Base-by-base conservation (phyloP, 2,797 vertebrate genomes). In the Microtus agrestis region DNA sequence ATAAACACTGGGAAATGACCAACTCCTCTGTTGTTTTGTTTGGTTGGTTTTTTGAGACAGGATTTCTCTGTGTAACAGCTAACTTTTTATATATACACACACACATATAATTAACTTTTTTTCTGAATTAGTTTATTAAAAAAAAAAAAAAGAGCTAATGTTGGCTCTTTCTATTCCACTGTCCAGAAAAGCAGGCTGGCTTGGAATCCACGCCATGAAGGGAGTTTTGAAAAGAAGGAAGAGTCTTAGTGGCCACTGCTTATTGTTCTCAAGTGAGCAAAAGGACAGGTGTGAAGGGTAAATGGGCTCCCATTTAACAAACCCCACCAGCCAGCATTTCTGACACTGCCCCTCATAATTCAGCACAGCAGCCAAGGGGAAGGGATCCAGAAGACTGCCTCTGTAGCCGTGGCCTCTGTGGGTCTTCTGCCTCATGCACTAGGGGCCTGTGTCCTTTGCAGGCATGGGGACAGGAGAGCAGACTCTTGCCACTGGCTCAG, bases 81-180 rank as follows among this genome's bases (percentile, higher is more conserved):
- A 37, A 73, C n/a, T 69, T 67, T 8, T n/a, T 69, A 19, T 8
- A 59, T 69, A 19, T 2, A 56, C 19, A 59, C 56, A 59, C 56
- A 59, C 56, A 59, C 56, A 59, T 2, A 59, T 78, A 94, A 86
- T 88, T 82, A 94, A 23, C 91, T 93, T 96, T 95, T 93, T 93
- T 91, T 93, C 61, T 74, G 73, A 92, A 89, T 92, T 88, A 74
- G 56, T 95, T 96, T 95, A 43, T 91, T 78, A 77, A n/a, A 67
- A 88, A 37, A 51, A 51, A n/a, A 56, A 80, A n/a, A 37, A 82
- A 69, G 73, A 48, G 29, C 25, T 77, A 77, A 19, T 25, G 85
- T 46, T 84, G 63, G 43, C 54, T 85, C 51, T 87, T 93, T 97
- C 87, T 23, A 11, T 86, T 93, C 89, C 34, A 79, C 1, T 10